Evolutionary conservation across 1,140 invertebrate species (phyloP), one percentile per base, ranked within the genome.

Genomic region (Campodea augens): DNA sequence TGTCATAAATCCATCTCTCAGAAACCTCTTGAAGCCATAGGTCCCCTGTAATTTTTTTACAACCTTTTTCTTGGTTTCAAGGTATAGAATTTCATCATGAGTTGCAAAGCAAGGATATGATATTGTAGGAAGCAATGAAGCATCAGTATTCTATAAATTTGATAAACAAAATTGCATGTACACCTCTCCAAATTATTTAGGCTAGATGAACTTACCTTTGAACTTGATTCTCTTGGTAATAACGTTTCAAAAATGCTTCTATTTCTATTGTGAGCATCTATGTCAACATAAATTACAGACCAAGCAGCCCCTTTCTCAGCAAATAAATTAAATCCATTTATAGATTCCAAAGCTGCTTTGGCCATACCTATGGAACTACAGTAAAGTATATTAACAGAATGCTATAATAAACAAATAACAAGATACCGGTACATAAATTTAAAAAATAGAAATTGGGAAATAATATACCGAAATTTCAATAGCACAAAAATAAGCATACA

Each of bases 221-320:
- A 97, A 61, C 87, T 93, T 0, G 93, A 98, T 68, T 98, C 95
- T 57, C 93, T 71, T 1, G 96, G 96, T 39, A 99, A 64, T 65
- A 99, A 77, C 5, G 92, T 96, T 69, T 98, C 93, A 65, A 99
- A 97, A 56, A 97, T 99, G 62, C 90, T 97, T 56, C 95, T 71
- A 65, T 99, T 99, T 46, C 96, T 69, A 69, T 97, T 98, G 60
- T 99, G 95, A 19, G 95, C 95, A 70, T 99, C 95, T 56, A 98
- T 98, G 60, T 98, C 95, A 12, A 98, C 92, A 67, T 98, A 98
- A 49, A 98, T 83, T 0, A 98, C 93, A 52, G 91, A 96, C 83
- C 90, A 96, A 2, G 89, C 88, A 7, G 91, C 89, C 32, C 95
- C 95, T 58, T 91, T 86, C 50, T 93, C 86, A 10, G 95, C 96